Evolutionary conservation across 2,113 vertebrate species (phyloP).

Genomic region (Pleuronectes platessa): DNA sequence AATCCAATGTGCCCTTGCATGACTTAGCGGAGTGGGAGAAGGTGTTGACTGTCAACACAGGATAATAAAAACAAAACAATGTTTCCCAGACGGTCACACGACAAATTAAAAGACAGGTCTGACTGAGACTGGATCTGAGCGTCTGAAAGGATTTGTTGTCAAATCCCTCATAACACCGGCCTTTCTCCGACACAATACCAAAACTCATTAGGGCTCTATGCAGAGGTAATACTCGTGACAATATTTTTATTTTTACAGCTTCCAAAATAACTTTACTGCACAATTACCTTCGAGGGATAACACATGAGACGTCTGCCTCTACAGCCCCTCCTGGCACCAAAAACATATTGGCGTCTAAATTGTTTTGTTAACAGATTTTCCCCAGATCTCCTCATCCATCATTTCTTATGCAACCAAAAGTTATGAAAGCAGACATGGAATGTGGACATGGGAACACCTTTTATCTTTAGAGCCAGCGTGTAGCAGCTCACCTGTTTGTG

Average conservation of each 20-base stretch:
- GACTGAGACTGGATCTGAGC: neutral
- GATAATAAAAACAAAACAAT: slow-evolving; percentile 27
- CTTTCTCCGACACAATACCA: neutral
- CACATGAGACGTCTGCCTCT: slow-evolving; percentile 6
- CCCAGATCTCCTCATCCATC: neutral
- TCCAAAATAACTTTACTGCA: neutral
- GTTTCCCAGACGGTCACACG: slow-evolving; percentile 6
- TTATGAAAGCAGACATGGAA: neutral
- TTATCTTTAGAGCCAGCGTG: neutral
- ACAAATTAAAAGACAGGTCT: neutral
- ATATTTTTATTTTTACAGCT: slow-evolving; percentile 32
- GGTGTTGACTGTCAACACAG: slow-evolving; percentile 60
- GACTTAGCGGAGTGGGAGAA: slow-evolving; percentile 29
- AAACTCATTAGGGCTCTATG: slow-evolving; percentile 10
- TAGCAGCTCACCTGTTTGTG: slow-evolving; percentile 81
- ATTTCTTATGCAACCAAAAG: neutral
- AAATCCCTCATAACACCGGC: slow-evolving; percentile 12
- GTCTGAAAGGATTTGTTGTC: slow-evolving; percentile 11
- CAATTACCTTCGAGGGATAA: neutral
- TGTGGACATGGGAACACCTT: neutral
- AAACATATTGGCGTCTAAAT: neutral
- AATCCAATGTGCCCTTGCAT: slow-evolving; percentile 2
- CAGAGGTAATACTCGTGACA: slow-evolving; percentile 1
- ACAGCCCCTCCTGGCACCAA: neutral
- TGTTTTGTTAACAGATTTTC: neutral